Evolutionary conservation across 2,888 invertebrate genomes (phyloP), one percentile per base, ranked within the genome.

Genomic region (Sarcophaga subvicina): DNA sequence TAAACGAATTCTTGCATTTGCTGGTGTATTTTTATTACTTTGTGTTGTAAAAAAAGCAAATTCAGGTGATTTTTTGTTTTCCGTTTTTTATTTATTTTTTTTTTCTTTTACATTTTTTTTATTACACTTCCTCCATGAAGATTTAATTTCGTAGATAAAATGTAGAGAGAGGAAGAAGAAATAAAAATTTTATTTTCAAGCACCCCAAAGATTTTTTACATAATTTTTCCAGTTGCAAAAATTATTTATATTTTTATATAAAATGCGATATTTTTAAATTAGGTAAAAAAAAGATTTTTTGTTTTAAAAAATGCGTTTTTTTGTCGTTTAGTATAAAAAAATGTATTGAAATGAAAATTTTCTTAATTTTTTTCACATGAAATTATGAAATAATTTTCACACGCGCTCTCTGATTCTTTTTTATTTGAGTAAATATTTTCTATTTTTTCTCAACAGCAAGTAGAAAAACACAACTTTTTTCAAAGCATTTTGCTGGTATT

Each of bases 361-460:
- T 67, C 47, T 85, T 54, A 54, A 54, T 86, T 79, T 82, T 72
- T 64, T 27, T 47, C 11, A 70, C 67, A n/a, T 75, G 79, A 17
- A 49, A 71, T 71, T 80, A 77, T 80, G 78, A 86, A 86, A 84
- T 79, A 63, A 62, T 84, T 87, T 85, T 88, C 83, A 87, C 84
- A 83, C 86, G 89, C 86, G 37, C 79, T 67, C 89, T 88, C 71
- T 80, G 88, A 80, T 66, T 49, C 69, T 83, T 79, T 80, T 2
- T 73, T 59, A 73, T 60, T 67, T 70, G 14, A 54, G 17, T 14
- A 54, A 17, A 54, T 17, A 17, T 54, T 54, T 17, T 54, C 8
- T 54, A 54, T 54, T 54, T 54, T 71, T 76, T 73, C 76, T 54
- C 4, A 80, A 76, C 22, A 80, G 17, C 79, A 83, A 89, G 88